Conservation (phyloP, 1,140 invertebrate genomes). For the Brachionus koreanus region DNA sequence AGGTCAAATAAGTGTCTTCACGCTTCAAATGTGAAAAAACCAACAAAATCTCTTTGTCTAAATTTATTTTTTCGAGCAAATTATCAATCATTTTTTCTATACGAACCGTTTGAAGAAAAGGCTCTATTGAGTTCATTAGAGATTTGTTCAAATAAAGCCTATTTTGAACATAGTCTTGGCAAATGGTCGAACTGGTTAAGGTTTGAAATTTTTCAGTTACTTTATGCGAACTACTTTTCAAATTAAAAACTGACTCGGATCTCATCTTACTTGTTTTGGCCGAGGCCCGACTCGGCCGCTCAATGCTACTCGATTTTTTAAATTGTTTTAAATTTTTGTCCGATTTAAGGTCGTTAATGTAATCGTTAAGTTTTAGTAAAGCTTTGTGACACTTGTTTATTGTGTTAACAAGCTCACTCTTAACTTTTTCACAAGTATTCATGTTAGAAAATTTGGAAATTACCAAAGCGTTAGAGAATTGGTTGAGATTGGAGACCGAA, state of each 20-base stretch:
- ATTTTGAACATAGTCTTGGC: slow-evolving; percentile 42
- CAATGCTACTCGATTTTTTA: slow-evolving; percentile 11
- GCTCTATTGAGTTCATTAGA: slow-evolving; percentile 24
- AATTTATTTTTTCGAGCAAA: slow-evolving; percentile 12
- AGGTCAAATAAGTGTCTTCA: slow-evolving; percentile 24
- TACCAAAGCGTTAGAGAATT: not conserved
- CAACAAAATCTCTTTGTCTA: slow-evolving; percentile 41
- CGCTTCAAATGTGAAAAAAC: slow-evolving; percentile 39
- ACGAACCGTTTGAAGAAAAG: not conserved
- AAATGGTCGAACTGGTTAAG: not conserved
- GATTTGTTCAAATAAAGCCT: slow-evolving; percentile 39
- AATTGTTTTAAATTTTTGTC: slow-evolving; percentile 19
- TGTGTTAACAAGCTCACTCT: not conserved
- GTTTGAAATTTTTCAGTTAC: not conserved
- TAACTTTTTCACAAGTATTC: slow-evolving; percentile 20
- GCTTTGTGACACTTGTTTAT: slow-evolving; percentile 20
- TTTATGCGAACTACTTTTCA: not conserved
- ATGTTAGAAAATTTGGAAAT: slow-evolving; percentile 9
- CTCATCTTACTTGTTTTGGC: not conserved
- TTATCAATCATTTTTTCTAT: slow-evolving; percentile 21
- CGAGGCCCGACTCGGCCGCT: not conserved
- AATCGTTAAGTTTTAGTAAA: slow-evolving; percentile 25
- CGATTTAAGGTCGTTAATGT: not conserved
- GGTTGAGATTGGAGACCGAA: not conserved
- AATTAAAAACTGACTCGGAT: not conserved